phyloP scores from a whole-genome alignment of 2,113 vertebrate species.

The Macquaria australasica region DNA sequence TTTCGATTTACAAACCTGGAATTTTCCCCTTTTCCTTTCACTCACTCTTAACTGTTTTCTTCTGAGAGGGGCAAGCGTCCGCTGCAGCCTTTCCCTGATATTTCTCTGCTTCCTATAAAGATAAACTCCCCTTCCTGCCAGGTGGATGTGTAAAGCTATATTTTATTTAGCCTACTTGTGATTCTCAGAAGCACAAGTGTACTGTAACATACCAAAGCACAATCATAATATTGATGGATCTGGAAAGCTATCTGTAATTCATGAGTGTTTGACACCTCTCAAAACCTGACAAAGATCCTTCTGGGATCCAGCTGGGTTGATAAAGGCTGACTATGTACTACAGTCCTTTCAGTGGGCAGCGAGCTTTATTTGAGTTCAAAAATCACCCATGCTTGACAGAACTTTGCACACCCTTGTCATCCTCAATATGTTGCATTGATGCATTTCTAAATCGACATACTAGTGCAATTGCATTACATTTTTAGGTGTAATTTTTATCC shows the following conservation, averaged over 20 bases:
- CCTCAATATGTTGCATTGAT: constrained; percentile 43
- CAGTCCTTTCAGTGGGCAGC: constrained; percentile 54
- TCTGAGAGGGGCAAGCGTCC: constrained; percentile 43
- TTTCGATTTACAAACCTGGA: constrained; percentile 47
- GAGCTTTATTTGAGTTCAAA: constrained; percentile 52
- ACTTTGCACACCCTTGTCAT: constrained; percentile 51
- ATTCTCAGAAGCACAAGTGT: constrained; percentile 65
- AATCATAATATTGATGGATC: constrained; percentile 72
- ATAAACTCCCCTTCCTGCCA: constrained; percentile 68
- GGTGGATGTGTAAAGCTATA: constrained; percentile 68
- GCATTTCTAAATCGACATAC: constrained; percentile 40
- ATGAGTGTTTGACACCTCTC: constrained; percentile 80
- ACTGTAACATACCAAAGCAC: constrained; percentile 60
- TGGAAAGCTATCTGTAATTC: constrained; percentile 76
- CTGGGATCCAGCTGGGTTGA: constrained; percentile 67
- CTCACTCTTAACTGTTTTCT: constrained; percentile 47
- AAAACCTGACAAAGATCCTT: constrained; percentile 76
- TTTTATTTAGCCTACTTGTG: constrained; percentile 81
- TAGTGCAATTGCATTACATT: constrained; percentile 61
- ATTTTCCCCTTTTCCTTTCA: constrained; percentile 22
- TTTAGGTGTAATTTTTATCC: neutral
- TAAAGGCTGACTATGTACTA: constrained; percentile 66
- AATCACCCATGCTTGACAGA: constrained; percentile 62
- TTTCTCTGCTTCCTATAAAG: constrained; percentile 68
- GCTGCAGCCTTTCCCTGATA: constrained; percentile 61